These are phyloP conservation scores for Mamestra brassicae DNA, from an alignment of 2,888 invertebrate genomes.

Conservation along the genomic window DNA sequence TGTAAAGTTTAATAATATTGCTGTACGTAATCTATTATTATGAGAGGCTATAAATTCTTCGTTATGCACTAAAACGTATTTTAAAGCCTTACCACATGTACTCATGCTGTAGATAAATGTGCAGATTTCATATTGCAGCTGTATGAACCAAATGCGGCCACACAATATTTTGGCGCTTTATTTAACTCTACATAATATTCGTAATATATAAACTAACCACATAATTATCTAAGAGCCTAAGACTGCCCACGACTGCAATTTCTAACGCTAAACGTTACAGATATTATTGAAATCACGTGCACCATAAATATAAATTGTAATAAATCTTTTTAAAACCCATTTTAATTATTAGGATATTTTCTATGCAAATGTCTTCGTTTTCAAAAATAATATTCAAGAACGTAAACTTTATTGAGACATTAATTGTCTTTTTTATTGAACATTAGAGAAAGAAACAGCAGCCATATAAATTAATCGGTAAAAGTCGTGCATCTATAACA, in stretches of 20 bases:
- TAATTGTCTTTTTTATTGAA: background rate
- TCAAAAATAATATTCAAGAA: background rate
- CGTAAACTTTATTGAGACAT: background rate
- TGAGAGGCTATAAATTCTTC: conserved; percentile 46
- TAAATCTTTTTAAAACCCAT: background rate
- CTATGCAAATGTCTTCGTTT: background rate
- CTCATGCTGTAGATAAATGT: conserved; percentile 49
- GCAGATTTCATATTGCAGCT: conserved; percentile 52
- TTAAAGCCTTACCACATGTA: conserved; percentile 52
- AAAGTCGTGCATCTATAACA: conserved; percentile 20
- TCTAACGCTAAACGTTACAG: background rate
- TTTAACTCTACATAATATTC: conserved; percentile 37
- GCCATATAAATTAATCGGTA: conserved; percentile 18
- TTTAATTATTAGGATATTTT: background rate
- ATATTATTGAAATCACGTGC: background rate
- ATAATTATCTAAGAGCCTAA: background rate
- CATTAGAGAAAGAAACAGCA: conserved; percentile 8
- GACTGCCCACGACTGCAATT: background rate
- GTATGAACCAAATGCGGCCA: conserved; percentile 56
- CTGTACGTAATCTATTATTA: conserved; percentile 33
- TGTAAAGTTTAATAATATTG: conserved; percentile 43
- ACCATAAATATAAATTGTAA: background rate
- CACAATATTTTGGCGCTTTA: conserved; percentile 66
- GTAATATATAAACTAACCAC: background rate
- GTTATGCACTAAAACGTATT: conserved; percentile 61